Evolutionary conservation across 1,140 invertebrate species (phyloP).

Genomic region (Dryas iulia): DNA sequence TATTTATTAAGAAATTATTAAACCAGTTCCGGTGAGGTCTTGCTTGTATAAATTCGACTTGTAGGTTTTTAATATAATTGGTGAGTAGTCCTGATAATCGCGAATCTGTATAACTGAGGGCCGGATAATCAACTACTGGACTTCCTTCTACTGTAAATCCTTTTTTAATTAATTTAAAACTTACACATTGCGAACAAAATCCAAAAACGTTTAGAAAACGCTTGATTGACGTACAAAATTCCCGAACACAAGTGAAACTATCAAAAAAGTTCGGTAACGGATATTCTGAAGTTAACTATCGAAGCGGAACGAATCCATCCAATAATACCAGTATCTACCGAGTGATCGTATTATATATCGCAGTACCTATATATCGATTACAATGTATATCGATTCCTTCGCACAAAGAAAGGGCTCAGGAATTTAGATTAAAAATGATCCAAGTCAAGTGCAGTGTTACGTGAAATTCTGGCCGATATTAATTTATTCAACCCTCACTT

Average conservation of each 20-base stretch:
- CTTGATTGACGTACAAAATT: background rate
- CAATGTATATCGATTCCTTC: slow-evolving; percentile 47
- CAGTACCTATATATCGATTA: slow-evolving; percentile 37
- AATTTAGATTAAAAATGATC: slow-evolving; percentile 78
- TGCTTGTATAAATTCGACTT: too few relatives aligned
- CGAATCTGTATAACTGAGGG: too few relatives aligned
- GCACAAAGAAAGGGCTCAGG: slow-evolving; percentile 58
- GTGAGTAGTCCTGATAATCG: too few relatives aligned
- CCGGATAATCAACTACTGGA: too few relatives aligned
- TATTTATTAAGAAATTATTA: too few relatives aligned
- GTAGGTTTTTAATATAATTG: too few relatives aligned
- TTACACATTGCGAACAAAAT: background rate
- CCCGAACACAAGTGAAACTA: background rate
- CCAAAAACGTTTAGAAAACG: background rate
- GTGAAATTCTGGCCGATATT: slow-evolving; percentile 56
- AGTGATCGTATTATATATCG: too few relatives aligned
- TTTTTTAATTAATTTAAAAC: background rate
- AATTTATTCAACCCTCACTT: slow-evolving; percentile 46
- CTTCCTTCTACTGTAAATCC: too few relatives aligned
- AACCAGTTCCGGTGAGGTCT: too few relatives aligned
- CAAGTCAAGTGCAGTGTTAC: slow-evolving; percentile 56
- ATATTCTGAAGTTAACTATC: slow-evolving; percentile 28
- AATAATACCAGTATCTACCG: slow-evolving; percentile 35
- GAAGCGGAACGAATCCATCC: slow-evolving; percentile 49
- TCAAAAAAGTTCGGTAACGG: background rate